Conservation (phyloP, 2,797 vertebrate genomes). For the Bovichtus variegatus region DNA sequence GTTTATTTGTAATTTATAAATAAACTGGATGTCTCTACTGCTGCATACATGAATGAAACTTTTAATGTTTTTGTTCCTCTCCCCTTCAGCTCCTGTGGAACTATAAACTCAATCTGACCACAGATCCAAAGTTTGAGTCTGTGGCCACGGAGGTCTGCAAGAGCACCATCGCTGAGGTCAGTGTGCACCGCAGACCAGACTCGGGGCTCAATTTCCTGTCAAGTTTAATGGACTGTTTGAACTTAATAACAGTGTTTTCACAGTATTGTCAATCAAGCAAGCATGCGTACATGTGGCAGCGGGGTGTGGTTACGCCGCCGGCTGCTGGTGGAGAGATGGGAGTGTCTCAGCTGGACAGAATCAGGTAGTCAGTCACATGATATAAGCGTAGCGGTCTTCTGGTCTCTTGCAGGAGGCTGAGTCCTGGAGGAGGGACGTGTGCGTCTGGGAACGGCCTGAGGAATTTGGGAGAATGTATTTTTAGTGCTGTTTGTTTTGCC, state of each 20-base stretch:
- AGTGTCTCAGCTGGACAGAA: too few relatives aligned
- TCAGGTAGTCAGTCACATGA: too few relatives aligned
- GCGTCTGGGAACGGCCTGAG: too few relatives aligned
- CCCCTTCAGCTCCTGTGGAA: slow-evolving; percentile 92
- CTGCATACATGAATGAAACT: background rate
- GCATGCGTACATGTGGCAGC: too few relatives aligned
- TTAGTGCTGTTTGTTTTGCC: too few relatives aligned
- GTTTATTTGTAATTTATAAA: background rate
- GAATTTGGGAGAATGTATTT: too few relatives aligned
- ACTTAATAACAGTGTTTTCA: background rate
- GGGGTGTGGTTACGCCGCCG: too few relatives aligned
- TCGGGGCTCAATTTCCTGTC: background rate
- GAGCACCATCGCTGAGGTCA: slow-evolving; percentile 91
- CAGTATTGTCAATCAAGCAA: background rate
- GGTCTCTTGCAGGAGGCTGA: too few relatives aligned
- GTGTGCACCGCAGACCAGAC: background rate
- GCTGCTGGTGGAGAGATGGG: too few relatives aligned
- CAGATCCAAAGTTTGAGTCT: slow-evolving; percentile 94
- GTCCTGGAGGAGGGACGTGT: too few relatives aligned
- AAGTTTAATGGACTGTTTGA: background rate
- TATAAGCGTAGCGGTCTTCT: too few relatives aligned
- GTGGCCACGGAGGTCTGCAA: slow-evolving; percentile 96
- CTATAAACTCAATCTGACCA: slow-evolving; percentile 95
- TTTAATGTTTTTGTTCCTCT: background rate
- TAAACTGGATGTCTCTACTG: background rate